phyloP scores from a whole-genome alignment of 1,140 invertebrate genomes.

The Calephelis nemesis region DNA sequence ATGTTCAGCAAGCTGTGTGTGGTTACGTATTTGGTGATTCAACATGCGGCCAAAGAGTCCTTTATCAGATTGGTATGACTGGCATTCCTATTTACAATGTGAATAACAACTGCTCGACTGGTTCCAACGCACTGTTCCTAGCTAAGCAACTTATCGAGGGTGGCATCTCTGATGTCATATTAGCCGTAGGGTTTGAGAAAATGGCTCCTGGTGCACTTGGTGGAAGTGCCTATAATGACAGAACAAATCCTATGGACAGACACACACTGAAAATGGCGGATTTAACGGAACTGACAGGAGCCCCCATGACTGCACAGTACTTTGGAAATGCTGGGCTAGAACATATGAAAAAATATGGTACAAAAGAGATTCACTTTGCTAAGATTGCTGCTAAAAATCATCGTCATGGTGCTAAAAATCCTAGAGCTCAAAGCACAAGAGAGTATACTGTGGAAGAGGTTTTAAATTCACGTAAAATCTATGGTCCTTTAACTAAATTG shows the following conservation, averaged over 20 bases:
- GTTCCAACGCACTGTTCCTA: constrained; percentile 93
- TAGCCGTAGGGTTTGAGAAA: constrained; percentile 98
- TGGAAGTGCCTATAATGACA: constrained; percentile 87
- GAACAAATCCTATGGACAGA: constrained; percentile 96
- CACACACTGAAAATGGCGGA: constrained; percentile 94
- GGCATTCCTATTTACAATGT: constrained; percentile 99
- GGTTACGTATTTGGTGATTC: constrained; percentile 99
- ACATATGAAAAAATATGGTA: constrained; percentile 98
- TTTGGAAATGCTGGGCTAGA: constrained; percentile 98
- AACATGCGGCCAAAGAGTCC: constrained; percentile 94
- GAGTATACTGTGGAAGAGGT: constrained; percentile 95
- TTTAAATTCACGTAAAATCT: constrained; percentile 90
- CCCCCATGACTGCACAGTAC: constrained; percentile 95
- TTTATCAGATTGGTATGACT: constrained; percentile 97
- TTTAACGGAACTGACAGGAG: constrained; percentile 86
- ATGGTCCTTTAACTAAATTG: constrained; percentile 94
- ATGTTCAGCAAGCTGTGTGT: constrained; percentile 93
- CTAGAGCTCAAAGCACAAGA: constrained; percentile 95
- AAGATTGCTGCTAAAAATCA: constrained; percentile 99
- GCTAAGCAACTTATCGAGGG: constrained; percentile 95
- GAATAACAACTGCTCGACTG: constrained; percentile 99
- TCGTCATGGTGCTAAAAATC: constrained; percentile 97
- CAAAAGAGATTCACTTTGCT: constrained; percentile 94
- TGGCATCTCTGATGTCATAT: constrained; percentile 90
- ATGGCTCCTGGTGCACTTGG: constrained; percentile 96